A percentile compares a stretch with the other conserved stretches of the same genome.
phyloP scores from a whole-genome alignment of 2,888 invertebrate genomes.

The Chrysina gloriosa region DNA sequence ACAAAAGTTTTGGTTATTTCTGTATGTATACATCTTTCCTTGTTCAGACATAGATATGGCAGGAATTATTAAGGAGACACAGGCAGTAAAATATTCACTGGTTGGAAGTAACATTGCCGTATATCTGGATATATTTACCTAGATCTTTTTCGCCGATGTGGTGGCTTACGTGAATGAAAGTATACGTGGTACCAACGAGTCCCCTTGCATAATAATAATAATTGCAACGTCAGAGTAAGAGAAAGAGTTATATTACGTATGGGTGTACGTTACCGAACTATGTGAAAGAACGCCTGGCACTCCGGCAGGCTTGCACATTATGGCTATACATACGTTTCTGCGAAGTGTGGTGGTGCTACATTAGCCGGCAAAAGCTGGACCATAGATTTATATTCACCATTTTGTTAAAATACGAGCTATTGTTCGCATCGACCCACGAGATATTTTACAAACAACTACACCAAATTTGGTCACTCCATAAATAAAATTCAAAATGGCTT shows the following conservation, averaged over 20 bases:
- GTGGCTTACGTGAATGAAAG: conserved; percentile 25
- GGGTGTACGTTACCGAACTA: conserved; percentile 21
- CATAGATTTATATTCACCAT: conserved; percentile 61
- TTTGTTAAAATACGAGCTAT: conserved; percentile 64
- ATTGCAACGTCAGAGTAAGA: background rate
- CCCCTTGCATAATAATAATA: conserved; percentile 35
- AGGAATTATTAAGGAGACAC: conserved; percentile 21
- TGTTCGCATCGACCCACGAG: conserved; percentile 63
- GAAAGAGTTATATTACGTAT: conserved; percentile 18
- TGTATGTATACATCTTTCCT: conserved; percentile 31
- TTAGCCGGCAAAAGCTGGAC: conserved; percentile 58
- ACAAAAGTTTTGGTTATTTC: conserved; percentile 21
- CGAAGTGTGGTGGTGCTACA: conserved; percentile 59
- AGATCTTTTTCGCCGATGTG: conserved; percentile 9
- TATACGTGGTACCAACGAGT: conserved; percentile 2
- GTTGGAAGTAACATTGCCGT: conserved; percentile 32
- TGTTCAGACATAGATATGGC: conserved; percentile 27
- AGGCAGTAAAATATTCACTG: conserved; percentile 25
- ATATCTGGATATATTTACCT: conserved; percentile 31
- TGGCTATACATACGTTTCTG: conserved; percentile 53
- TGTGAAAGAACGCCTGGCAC: background rate
- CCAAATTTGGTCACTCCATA: conserved; percentile 67
- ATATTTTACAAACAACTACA: conserved; percentile 65
- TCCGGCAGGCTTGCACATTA: background rate
- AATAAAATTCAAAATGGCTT: conserved; percentile 66